Evolutionary conservation across 53 echinoderm and acorn worm genomes (phyloP).

Genomic region (Crossaster papposus): DNA sequence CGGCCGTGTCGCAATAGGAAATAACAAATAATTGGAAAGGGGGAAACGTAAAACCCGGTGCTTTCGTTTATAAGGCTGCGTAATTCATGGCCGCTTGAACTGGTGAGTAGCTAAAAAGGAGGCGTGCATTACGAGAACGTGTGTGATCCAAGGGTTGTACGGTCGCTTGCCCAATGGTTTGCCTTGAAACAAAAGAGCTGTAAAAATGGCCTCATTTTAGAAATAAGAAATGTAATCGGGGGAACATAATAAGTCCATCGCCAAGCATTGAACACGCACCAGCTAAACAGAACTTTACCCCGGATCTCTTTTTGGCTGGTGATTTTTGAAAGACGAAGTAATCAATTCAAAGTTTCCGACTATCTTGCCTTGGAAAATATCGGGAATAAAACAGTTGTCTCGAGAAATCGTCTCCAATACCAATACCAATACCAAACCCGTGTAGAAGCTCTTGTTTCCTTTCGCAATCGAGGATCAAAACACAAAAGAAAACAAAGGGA

Average conservation of each 20-base stretch:
- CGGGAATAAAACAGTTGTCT: too few species aligned
- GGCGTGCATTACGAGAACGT: constrained; percentile 39
- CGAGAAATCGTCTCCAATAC: too few species aligned
- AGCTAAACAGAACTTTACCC: neutral
- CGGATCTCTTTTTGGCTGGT: too few species aligned
- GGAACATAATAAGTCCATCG: neutral
- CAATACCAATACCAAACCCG: too few species aligned
- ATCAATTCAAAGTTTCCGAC: too few species aligned
- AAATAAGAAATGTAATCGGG: neutral
- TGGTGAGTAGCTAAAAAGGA: constrained; percentile 26
- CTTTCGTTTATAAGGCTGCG: constrained; percentile 53
- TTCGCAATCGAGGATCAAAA: too few species aligned
- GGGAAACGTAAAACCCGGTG: constrained; percentile 39
- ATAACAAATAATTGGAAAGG: constrained; percentile 8
- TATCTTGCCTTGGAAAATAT: too few species aligned
- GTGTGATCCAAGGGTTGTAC: constrained; percentile 45
- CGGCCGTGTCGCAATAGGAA: neutral
- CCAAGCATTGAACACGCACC: neutral
- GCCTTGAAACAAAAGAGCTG: neutral
- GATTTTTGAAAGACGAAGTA: too few species aligned
- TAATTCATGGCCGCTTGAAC: constrained; percentile 10
- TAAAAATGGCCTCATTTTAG: neutral
- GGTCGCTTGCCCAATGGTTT: constrained; percentile 43
- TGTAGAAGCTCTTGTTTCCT: too few species aligned
- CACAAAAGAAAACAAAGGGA: too few species aligned